phyloP scores from a whole-genome alignment of 1,140 invertebrate genomes.

The Homarus americanus region DNA sequence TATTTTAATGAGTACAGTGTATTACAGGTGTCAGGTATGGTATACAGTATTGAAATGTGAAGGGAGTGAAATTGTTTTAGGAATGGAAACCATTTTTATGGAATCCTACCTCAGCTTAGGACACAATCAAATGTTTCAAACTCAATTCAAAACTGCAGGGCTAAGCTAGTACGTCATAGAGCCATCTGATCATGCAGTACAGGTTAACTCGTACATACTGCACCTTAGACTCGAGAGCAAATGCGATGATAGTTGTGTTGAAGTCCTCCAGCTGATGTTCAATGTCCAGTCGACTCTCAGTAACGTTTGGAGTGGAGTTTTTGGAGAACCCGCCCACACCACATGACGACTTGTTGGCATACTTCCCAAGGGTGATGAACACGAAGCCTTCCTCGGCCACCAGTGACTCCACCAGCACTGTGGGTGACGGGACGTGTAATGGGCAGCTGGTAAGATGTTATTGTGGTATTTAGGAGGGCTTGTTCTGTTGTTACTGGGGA shows the following conservation, averaged over 20 bases:
- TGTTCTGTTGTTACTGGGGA: no score
- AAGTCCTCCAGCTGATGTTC: neutral
- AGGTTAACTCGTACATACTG: neutral
- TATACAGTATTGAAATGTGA: no score
- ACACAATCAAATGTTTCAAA: no score
- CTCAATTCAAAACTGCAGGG: no score
- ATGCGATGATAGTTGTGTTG: constrained; percentile 2
- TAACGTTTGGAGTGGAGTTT: neutral
- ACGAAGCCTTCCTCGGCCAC: constrained; percentile 34
- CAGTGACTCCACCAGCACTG: constrained; percentile 48
- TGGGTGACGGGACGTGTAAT: neutral
- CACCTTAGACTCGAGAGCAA: constrained; percentile 16
- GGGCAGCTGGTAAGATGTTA: neutral
- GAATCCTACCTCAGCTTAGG: no score
- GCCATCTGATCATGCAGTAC: no score
- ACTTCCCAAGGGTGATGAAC: constrained; percentile 38
- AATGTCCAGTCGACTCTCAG: neutral
- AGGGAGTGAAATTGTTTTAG: no score
- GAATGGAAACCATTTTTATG: no score
- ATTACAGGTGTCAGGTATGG: no score
- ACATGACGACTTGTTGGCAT: constrained; percentile 25
- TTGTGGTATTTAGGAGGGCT: no score
- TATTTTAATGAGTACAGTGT: no score
- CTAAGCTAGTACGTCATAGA: no score
- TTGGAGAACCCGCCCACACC: constrained; percentile 15